Evolutionary conservation across 2,888 invertebrate species (phyloP).

Genomic region (Cabera pusaria): DNA sequence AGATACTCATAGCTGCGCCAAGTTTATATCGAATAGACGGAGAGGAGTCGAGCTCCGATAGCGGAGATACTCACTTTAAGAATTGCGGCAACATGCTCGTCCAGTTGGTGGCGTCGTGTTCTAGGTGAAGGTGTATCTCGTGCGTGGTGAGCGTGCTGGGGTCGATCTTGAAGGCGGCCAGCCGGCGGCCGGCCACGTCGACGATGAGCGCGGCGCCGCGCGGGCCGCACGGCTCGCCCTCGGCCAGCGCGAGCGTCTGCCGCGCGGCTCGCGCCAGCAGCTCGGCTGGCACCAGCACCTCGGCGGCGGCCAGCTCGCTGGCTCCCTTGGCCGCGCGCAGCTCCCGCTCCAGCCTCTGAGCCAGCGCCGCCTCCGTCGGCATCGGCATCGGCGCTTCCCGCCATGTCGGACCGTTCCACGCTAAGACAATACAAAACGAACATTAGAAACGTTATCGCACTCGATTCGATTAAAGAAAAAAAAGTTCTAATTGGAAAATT

Average conservation of each 20-base stretch:
- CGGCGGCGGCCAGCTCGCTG: conserved; percentile 90
- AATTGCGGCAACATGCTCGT: conserved; percentile 94
- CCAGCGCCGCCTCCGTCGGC: conserved; percentile 86
- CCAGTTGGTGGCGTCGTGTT: conserved; percentile 94
- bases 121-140: conserved; percentile 93
- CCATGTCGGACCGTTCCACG: conserved; percentile 76
- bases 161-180: conserved; percentile 94
- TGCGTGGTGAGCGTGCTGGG: conserved; percentile 94
- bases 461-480: no score
- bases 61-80: conserved; percentile 95
- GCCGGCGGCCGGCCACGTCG: conserved; percentile 90
- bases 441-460: conserved; percentile 35
- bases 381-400: conserved; percentile 76
- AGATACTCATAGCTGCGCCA: no score
- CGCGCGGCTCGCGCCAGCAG: conserved; percentile 90
- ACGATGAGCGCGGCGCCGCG: conserved; percentile 94
- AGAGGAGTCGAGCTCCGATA: no score
- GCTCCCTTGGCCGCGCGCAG: conserved; percentile 91
- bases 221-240: conserved; percentile 95
- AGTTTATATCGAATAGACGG: no score
- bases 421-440: conserved; percentile 51
- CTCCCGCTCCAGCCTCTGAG: conserved; percentile 90
- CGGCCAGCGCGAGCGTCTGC: conserved; percentile 92
- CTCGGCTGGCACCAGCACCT: conserved; percentile 93
- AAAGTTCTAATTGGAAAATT: no score